Evolutionary conservation across 2,888 invertebrate species (phyloP), one percentile per base, ranked within the genome.

Genomic region (Xanthia togata): DNA sequence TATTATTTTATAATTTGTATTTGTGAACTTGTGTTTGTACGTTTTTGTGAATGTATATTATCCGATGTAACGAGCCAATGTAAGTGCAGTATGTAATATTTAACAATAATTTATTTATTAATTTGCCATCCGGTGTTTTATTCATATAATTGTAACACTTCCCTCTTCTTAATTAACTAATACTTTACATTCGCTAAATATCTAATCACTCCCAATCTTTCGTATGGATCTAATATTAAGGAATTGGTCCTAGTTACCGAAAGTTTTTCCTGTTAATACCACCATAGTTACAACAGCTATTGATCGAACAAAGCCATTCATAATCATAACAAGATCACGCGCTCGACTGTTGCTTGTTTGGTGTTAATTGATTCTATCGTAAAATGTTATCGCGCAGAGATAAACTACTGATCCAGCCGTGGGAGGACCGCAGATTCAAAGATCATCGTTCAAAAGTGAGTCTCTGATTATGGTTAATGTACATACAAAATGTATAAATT

Each of bases 391-490:
- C 98, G 12, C 96, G 97, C 79, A 96, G 98, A 87, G 98, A 98
- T 89, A 98, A 98, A 92, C 94, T 98, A 72, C 94, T 98, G 72
- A 96, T 97, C 73, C 97, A 97, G 84, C 98, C 98, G 0, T 98
- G 98, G 98, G 97, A 98, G 89, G 97, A 97, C 68, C 95, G 97
- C 84, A 96, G 97, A 80, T 98, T 97, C 93, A 97, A 97, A 87
- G 97, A 98, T 88, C 98, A 98, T 90, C 96, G 97, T 73, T 94
- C 96, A 83, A 98, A 98, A 96, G 98, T 97, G 92, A 90, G 91
- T 86, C 72, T 11, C 41, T 44, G 60, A 47, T 57, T 59, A n/a
- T 57, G 2, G 70, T 85, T 84, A 11, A 81, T 59, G 44, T 63
- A 81, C 38, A 53, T 31, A 47, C 20, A 80, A 50, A 57, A 50